phyloP scores from a whole-genome alignment of 2,113 vertebrate species.

The Megaleporinus macrocephalus region DNA sequence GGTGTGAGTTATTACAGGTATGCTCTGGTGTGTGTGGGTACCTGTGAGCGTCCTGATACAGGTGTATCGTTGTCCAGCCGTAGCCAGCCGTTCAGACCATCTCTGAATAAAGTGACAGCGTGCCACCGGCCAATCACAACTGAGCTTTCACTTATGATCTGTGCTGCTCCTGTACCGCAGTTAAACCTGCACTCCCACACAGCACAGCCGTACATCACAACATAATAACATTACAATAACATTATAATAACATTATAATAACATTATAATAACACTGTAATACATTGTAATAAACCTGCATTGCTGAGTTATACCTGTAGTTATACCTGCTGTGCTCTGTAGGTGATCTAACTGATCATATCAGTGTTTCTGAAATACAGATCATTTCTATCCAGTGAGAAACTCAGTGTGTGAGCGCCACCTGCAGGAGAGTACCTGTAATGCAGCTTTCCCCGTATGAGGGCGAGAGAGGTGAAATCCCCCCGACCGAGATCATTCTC shows the following conservation, averaged over 20 bases:
- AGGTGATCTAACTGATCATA: too few relatives aligned
- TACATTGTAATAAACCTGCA: too few relatives aligned
- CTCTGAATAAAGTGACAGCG: constrained; percentile 81
- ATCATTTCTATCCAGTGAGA: too few relatives aligned
- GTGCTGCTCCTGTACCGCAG: constrained; percentile 89
- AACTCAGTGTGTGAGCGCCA: too few relatives aligned
- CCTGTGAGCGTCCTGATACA: constrained; percentile 88
- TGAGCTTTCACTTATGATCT: constrained; percentile 83
- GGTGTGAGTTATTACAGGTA: not conserved
- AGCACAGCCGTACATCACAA: not conserved
- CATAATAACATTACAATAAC: too few relatives aligned
- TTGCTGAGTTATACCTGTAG: too few relatives aligned
- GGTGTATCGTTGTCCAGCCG: constrained; percentile 83
- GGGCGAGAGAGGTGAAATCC: constrained; percentile 89
- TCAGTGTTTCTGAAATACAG: too few relatives aligned
- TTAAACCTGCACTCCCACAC: constrained; percentile 82
- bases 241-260: too few relatives aligned
- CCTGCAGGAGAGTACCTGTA: constrained; percentile 82
- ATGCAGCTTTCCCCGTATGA: constrained; percentile 84
- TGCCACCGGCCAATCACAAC: constrained; percentile 89
- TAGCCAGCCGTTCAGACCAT: constrained; percentile 88
- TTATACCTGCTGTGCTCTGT: too few relatives aligned
- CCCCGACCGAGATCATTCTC: constrained; percentile 90
- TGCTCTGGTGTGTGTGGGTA: constrained; percentile 53
- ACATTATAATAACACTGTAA: too few relatives aligned